Evolutionary conservation across 2,797 vertebrate species (phyloP).

Genomic region (Champsocephalus esox): DNA sequence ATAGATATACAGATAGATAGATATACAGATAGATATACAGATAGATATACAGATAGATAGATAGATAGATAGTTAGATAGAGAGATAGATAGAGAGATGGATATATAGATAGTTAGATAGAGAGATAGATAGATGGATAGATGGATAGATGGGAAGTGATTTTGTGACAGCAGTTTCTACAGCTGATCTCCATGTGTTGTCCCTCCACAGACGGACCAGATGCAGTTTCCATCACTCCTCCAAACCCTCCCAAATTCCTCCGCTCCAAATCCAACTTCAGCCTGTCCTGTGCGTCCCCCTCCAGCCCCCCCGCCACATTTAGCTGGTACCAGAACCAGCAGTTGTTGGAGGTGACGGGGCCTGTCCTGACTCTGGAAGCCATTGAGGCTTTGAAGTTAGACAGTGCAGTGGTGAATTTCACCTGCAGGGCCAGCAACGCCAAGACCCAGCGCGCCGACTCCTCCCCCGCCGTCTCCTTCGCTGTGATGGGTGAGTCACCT

Average conservation of each 20-base stretch:
- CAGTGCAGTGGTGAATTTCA: slow-evolving; percentile 21
- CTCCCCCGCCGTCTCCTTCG: slow-evolving; percentile 23
- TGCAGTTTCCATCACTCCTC: not conserved
- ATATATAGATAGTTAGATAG: too few species aligned
- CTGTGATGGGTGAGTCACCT: slow-evolving; percentile 73
- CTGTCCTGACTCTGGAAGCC: slow-evolving; percentile 7
- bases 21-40: too few species aligned
- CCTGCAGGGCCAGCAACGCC: slow-evolving; percentile 66
- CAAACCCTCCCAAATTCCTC: rapidly evolving
- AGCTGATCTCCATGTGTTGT: not conserved
- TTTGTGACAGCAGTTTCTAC: too few species aligned
- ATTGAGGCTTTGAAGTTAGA: not conserved
- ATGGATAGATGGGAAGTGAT: too few species aligned
- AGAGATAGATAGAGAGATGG: too few species aligned
- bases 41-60: rapidly evolving
- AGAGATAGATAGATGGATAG: too few species aligned
- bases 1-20: too few species aligned
- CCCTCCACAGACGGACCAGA: slow-evolving; percentile 79
- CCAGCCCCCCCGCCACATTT: slow-evolving; percentile 65
- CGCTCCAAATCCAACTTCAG: slow-evolving; percentile 52
- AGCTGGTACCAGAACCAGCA: slow-evolving; percentile 51
- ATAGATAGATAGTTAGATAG: too few species aligned
- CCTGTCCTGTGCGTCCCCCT: slow-evolving; percentile 60
- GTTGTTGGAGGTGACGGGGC: rapidly evolving
- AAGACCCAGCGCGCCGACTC: slow-evolving; percentile 34